Percentiles rank a stretch among this genome's conserved stretches.
Evolutionary conservation across 2,888 invertebrate genomes (phyloP).

Genomic region (Druceiella hillmani): DNA sequence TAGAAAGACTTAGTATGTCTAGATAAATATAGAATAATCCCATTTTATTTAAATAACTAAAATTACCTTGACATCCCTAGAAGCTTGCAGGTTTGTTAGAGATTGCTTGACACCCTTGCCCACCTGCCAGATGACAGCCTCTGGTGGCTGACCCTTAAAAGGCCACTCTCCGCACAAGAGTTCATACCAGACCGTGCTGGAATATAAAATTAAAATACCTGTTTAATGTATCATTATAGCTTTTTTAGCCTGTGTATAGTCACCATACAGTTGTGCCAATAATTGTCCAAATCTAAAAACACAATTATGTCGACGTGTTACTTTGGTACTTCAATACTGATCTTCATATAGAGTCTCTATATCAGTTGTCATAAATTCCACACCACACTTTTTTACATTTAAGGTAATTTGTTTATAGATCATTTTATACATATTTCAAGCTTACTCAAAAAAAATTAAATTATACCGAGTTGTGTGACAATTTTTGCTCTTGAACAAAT

Average conservation of each 20-base stretch:
- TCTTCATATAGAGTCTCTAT: background rate
- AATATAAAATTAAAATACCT: conserved; percentile 24
- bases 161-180: conserved; percentile 94
- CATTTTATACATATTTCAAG: no score
- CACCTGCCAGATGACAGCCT: conserved; percentile 96
- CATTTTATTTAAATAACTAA: no score
- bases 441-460: no score
- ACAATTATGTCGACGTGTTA: background rate
- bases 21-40: no score
- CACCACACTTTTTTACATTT: no score
- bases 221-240: no score
- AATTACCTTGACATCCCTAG: conserved; percentile 93
- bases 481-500: no score
- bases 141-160: conserved; percentile 88
- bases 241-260: no score
- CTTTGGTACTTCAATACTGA: background rate
- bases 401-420: no score
- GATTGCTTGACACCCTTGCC: conserved; percentile 96
- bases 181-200: conserved; percentile 97
- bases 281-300: background rate
- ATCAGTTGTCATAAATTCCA: no score
- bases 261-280: background rate
- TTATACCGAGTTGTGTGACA: no score
- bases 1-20: no score
- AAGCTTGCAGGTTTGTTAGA: conserved; percentile 88